Evolutionary conservation across 2,888 invertebrate species (phyloP).

Genomic region (Acrocera orbiculus): DNA sequence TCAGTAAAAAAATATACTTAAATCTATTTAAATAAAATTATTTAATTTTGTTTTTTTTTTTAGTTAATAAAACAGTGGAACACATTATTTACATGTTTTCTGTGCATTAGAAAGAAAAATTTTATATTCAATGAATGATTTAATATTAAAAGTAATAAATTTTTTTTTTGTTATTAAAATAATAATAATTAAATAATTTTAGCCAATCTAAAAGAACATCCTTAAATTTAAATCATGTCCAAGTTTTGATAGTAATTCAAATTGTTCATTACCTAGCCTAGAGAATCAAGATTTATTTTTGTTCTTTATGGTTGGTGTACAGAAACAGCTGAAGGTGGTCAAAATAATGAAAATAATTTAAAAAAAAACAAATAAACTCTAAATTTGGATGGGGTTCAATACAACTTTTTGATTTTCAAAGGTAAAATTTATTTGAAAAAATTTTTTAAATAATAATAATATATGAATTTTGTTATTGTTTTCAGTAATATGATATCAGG

Average conservation of each 20-base stretch:
- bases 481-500: conserved; percentile 60
- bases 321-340: conserved; percentile 35
- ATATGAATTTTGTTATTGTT: conserved; percentile 5
- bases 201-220: conserved; percentile 54
- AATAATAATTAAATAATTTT: conserved; percentile 1
- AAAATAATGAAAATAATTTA: conserved; percentile 23
- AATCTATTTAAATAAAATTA: conserved; percentile 5
- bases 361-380: conserved; percentile 48
- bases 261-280: conserved; percentile 61
- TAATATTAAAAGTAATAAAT: conserved; percentile 39
- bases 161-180: background rate
- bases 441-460: background rate
- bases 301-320: conserved; percentile 66
- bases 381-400: conserved; percentile 85
- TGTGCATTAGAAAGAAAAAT: conserved; percentile 62
- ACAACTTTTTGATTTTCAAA: conserved; percentile 79
- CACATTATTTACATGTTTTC: conserved; percentile 70
- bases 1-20: conserved; percentile 2
- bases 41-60: conserved; percentile 21
- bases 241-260: conserved; percentile 54
- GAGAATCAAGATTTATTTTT: conserved; percentile 75
- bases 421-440: conserved; percentile 33
- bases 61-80: conserved; percentile 73
- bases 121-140: conserved; percentile 45
- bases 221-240: conserved; percentile 79